These are phyloP conservation scores for Actinostola sp. DNA, from an alignment of 92 coral and sea anemone genomes.

Conservation along the genomic window DNA sequence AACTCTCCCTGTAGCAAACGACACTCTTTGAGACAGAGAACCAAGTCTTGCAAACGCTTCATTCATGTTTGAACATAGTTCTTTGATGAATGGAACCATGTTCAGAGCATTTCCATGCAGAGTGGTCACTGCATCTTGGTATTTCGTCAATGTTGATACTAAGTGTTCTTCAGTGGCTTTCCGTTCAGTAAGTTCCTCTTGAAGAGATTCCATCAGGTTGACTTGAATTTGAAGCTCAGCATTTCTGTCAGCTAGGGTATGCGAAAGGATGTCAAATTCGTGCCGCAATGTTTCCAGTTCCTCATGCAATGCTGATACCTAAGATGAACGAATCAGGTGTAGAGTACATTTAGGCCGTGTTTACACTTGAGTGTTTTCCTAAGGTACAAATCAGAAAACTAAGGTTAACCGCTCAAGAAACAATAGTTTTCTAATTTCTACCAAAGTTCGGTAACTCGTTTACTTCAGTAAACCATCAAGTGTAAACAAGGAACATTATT, in stretches of 20 bases:
- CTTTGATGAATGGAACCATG: slow-evolving; percentile 38
- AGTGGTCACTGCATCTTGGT: slow-evolving; percentile 19
- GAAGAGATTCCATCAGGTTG: slow-evolving; percentile 46
- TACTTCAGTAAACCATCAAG: no score
- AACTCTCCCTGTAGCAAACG: slow-evolving; percentile 84
- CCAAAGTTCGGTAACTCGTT: no score
- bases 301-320: slow-evolving; percentile 64
- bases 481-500: no score
- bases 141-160: slow-evolving; percentile 22
- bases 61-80: slow-evolving; percentile 45
- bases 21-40: slow-evolving; percentile 75
- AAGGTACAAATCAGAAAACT: no score
- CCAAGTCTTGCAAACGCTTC: slow-evolving; percentile 66
- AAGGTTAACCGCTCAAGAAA: no score
- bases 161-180: slow-evolving; percentile 47
- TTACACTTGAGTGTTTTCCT: no score
- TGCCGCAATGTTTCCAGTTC: slow-evolving; percentile 54
- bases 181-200: slow-evolving; percentile 53
- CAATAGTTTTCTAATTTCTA: no score
- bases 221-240: slow-evolving; percentile 81
- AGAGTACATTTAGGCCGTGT: no score
- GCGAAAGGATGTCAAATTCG: slow-evolving; percentile 58
- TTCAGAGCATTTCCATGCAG: slow-evolving; percentile 40
- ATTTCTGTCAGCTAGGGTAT: slow-evolving; percentile 73
- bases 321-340: background rate